These are phyloP conservation scores for Mobula hypostoma DNA, from an alignment of 2,113 vertebrate species.

Conservation along the genomic window DNA sequence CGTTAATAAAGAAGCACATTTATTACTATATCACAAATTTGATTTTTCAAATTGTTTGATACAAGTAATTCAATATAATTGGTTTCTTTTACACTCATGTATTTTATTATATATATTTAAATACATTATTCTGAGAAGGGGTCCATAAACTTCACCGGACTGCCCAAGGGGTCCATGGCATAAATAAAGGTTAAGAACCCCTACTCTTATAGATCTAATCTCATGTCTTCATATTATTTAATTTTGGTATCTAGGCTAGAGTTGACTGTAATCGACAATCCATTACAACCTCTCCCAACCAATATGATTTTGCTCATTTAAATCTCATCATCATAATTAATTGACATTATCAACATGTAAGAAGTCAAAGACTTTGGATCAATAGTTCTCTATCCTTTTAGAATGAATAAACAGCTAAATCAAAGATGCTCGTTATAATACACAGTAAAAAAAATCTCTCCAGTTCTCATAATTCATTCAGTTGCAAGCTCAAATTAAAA, in stretches of 20 bases:
- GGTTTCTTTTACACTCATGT: too few relatives aligned
- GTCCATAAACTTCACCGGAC: too few relatives aligned
- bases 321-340: neutral
- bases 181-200: too few relatives aligned
- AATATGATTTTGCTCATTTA: neutral
- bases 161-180: too few relatives aligned
- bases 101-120: too few relatives aligned
- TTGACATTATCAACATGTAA: neutral
- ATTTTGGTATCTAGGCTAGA: neutral
- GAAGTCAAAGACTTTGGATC: neutral
- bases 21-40: too few relatives aligned
- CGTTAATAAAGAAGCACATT: too few relatives aligned
- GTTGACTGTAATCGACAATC: neutral
- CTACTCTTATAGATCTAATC: neutral
- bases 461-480: neutral
- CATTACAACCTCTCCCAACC: too few relatives aligned
- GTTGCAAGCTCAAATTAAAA: constrained; percentile 2
- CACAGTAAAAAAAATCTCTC: neutral
- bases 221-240: neutral
- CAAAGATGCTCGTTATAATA: neutral
- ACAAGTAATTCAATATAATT: too few relatives aligned
- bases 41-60: too few relatives aligned
- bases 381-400: constrained; percentile 16
- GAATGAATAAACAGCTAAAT: neutral
- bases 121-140: too few relatives aligned